Conservation (phyloP, 2,888 invertebrate genomes). For the Aphodius granarius region DNA sequence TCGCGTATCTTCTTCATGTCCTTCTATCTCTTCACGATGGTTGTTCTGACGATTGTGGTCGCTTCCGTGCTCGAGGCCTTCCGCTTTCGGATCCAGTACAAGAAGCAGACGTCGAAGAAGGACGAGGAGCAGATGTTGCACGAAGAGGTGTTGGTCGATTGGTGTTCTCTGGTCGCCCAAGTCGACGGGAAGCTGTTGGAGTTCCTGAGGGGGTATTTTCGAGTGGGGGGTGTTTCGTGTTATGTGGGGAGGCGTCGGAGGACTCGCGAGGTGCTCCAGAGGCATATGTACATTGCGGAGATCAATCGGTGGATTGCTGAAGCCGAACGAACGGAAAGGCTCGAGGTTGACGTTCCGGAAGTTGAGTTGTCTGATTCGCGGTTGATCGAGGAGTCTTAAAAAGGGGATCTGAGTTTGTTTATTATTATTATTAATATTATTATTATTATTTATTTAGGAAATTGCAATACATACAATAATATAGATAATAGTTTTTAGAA, state of each 20-base stretch:
- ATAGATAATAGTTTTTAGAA: not conserved
- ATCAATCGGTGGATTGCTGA: constrained; percentile 75
- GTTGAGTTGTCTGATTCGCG: constrained; percentile 23
- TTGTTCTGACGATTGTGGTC: constrained; percentile 86
- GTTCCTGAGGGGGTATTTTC: constrained; percentile 54
- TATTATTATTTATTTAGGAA: not conserved
- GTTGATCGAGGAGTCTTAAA: constrained; percentile 23
- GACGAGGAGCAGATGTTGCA: constrained; percentile 78
- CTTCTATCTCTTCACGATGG: constrained; percentile 88
- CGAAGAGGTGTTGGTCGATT: constrained; percentile 72
- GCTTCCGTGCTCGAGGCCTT: constrained; percentile 88
- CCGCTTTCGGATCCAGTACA: constrained; percentile 85
- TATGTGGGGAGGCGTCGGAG: constrained; percentile 75
- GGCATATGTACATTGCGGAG: constrained; percentile 75
- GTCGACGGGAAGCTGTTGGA: constrained; percentile 59
- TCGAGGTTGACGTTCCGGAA: constrained; percentile 11
- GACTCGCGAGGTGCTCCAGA: constrained; percentile 74
- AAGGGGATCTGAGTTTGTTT: not conserved
- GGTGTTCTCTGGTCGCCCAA: constrained; percentile 62
- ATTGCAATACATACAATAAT: not conserved
- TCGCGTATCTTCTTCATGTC: constrained; percentile 85
- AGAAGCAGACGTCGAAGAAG: constrained; percentile 75
- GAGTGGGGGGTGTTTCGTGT: constrained; percentile 60
- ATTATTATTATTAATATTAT: not conserved
- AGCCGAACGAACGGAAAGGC: constrained; percentile 60